These are phyloP conservation scores for Seira sanloemensis DNA, from an alignment of 2,888 invertebrate genomes.

Conservation along the genomic window DNA sequence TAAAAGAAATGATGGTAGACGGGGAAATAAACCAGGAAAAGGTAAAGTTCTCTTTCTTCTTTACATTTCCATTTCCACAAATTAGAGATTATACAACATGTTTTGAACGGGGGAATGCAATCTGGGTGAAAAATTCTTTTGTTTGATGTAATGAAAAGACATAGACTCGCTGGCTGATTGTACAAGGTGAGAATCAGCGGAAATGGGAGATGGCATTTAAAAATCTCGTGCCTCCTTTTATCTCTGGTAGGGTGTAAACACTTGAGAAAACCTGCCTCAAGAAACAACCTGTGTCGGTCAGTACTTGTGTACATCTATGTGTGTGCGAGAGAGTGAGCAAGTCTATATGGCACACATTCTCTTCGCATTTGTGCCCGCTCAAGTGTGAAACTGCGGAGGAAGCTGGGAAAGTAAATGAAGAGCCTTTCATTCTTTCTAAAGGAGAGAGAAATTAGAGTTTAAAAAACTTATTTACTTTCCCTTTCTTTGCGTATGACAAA, in stretches of 20 bases:
- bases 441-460: not conserved
- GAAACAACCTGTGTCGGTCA: not conserved
- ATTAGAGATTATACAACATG: not conserved
- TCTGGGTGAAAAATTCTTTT: not conserved
- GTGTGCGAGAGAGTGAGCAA: not conserved
- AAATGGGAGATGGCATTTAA: not conserved
- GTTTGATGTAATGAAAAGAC: not conserved
- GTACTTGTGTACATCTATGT: not conserved
- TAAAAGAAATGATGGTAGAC: not conserved
- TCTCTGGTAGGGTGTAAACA: slow-evolving; percentile 6
- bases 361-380: not conserved
- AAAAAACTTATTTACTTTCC: not conserved
- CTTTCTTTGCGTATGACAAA: not conserved
- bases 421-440: not conserved
- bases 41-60: slow-evolving; percentile 5
- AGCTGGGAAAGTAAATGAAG: not conserved
- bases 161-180: not conserved
- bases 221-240: not conserved
- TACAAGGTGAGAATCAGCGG: slow-evolving; percentile 3
- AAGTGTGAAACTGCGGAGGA: not conserved
- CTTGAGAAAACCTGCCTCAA: not conserved
- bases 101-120: slow-evolving; percentile 10
- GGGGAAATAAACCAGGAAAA: not conserved
- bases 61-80: not conserved
- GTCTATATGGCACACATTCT: not conserved